A percentile compares a stretch with the other conserved stretches of the same genome.
phyloP scores from a whole-genome alignment of 1,140 invertebrate genomes.

The Wiebesia pumilae region DNA sequence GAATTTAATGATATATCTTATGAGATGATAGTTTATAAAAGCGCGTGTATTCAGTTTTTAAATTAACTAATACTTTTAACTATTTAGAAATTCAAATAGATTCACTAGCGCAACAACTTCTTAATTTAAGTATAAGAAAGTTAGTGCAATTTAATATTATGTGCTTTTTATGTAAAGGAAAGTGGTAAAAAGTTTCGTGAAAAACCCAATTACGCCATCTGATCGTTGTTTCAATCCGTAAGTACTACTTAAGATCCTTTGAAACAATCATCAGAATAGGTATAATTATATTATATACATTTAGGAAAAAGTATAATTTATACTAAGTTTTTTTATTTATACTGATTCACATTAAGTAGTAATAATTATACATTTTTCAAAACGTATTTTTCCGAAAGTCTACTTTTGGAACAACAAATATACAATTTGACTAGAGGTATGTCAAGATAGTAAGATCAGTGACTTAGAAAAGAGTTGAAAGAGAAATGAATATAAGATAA shows the following conservation, averaged over 20 bases:
- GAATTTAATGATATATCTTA: not conserved
- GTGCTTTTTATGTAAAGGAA: conserved; percentile 24
- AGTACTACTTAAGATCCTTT: not conserved
- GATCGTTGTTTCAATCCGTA: conserved; percentile 31
- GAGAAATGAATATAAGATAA: conserved; percentile 30
- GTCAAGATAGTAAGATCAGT: conserved; percentile 7
- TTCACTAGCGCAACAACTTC: not conserved
- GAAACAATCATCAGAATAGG: not conserved
- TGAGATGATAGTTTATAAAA: not conserved
- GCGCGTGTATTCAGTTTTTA: not conserved
- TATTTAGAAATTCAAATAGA: not conserved
- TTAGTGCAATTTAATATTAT: conserved; percentile 26
- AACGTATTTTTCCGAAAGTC: not conserved
- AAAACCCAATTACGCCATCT: conserved; percentile 40
- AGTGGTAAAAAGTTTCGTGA: conserved; percentile 48
- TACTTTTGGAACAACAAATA: too few relatives aligned
- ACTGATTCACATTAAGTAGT: too few relatives aligned
- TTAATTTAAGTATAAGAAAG: not conserved
- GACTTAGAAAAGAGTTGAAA: conserved; percentile 22
- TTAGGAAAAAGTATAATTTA: conserved; percentile 7
- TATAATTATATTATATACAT: not conserved
- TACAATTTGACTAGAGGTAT: not conserved
- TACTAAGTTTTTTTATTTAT: not conserved
- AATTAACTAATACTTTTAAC: not conserved
- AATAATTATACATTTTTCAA: conserved; percentile 14